Conservation (phyloP, 1,140 invertebrate genomes). For the Acromyrmex heyeri region DNA sequence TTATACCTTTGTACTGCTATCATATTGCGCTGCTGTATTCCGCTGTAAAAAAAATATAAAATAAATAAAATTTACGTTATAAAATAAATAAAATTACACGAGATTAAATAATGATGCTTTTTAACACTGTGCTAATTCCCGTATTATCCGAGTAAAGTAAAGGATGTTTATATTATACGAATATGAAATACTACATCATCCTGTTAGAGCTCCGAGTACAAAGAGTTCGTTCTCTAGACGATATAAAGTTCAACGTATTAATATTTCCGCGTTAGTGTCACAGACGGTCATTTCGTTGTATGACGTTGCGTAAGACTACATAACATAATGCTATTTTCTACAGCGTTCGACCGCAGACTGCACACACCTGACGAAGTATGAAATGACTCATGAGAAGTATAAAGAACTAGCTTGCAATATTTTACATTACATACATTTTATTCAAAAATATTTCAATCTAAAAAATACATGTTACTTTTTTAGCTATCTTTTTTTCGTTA, state of each 20-base stretch:
- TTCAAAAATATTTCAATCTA: conserved; percentile 85
- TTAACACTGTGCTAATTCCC: conserved; percentile 1
- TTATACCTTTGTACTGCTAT: conserved; percentile 15
- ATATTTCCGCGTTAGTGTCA: background rate
- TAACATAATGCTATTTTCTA: conserved; percentile 33
- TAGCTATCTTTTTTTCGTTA: conserved; percentile 71
- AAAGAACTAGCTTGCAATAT: background rate
- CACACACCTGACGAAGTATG: too few relatives aligned
- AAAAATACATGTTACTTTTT: conserved; percentile 82
- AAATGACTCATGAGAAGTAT: background rate
- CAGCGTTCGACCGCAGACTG: background rate
- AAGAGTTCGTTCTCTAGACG: background rate
- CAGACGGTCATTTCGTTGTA: background rate
- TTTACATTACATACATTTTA: conserved; percentile 83
- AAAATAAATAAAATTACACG: conserved; percentile 35
- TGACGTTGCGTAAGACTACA: conserved; percentile 1
- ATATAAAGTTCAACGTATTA: conserved; percentile 15
- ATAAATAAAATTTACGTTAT: conserved; percentile 33
- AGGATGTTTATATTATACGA: background rate
- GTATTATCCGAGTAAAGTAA: background rate
- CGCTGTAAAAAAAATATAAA: conserved; percentile 3
- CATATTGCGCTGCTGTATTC: background rate
- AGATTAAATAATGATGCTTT: conserved; percentile 9
- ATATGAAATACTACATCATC: background rate
- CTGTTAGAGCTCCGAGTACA: background rate